phyloP scores from a whole-genome alignment of 2,113 vertebrate species.

The Acinonyx jubatus region DNA sequence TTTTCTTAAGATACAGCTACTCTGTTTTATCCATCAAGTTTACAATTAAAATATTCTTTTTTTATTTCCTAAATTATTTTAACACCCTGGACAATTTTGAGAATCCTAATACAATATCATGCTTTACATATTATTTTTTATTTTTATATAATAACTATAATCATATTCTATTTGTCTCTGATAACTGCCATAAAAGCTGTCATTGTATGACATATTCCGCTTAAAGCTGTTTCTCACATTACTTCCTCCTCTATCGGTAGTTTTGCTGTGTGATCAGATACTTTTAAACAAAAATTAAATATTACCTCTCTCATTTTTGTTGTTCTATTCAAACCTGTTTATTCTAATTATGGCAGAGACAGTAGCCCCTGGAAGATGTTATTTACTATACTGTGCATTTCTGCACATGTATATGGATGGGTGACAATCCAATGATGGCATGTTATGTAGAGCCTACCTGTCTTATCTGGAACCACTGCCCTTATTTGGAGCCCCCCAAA shows the following conservation, averaged over 20 bases:
- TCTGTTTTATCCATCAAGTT: neutral
- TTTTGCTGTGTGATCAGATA: neutral
- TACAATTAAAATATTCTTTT: neutral
- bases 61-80: neutral
- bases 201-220: neutral
- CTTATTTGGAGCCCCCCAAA: no score
- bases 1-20: neutral
- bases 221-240: neutral
- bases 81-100: neutral
- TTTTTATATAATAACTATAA: neutral
- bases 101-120: neutral
- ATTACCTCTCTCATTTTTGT: neutral
- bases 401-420: neutral
- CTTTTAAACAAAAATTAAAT: neutral
- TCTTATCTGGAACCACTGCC: neutral
- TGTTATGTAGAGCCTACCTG: accelerated
- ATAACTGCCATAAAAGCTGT: neutral
- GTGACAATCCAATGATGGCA: no score
- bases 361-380: neutral
- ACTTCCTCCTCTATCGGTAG: neutral
- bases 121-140: neutral
- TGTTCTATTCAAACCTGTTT: neutral
- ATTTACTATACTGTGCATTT: neutral
- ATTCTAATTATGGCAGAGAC: neutral
- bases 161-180: neutral